Evolutionary conservation across 2,797 vertebrate genomes (phyloP).

Genomic region (Salmo trutta): DNA sequence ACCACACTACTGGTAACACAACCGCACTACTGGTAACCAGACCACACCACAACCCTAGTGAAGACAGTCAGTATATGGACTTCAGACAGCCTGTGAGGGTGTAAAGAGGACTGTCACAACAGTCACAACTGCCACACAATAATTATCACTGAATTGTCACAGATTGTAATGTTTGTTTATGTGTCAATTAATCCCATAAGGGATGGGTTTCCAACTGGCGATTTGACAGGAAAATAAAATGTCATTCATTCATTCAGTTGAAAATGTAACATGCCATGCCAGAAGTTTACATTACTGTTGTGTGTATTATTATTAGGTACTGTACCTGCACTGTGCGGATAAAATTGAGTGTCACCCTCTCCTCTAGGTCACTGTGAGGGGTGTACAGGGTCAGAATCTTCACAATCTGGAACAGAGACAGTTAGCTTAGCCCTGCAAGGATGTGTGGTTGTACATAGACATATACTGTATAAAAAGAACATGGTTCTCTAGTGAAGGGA

Average conservation of each 20-base stretch:
- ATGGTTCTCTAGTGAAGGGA: not conserved
- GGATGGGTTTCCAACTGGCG: too few species aligned
- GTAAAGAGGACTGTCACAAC: not conserved
- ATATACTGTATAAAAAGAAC: not conserved
- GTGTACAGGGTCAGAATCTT: conserved; percentile 81
- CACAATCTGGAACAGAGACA: conserved; percentile 69
- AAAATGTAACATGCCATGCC: too few species aligned
- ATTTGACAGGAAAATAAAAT: too few species aligned
- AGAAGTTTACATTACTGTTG: not conserved
- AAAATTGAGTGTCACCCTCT: conserved; percentile 78
- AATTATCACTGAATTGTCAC: too few species aligned
- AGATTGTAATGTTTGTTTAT: too few species aligned
- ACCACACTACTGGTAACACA: too few species aligned
- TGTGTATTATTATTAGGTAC: not conserved
- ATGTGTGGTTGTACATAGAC: not conserved
- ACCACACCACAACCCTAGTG: not conserved
- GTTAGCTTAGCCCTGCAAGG: not conserved
- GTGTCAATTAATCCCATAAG: too few species aligned
- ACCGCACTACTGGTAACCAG: too few species aligned
- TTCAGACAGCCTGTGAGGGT: not conserved
- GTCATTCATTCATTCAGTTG: too few species aligned
- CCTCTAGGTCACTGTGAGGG: conserved; percentile 76
- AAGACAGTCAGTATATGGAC: not conserved
- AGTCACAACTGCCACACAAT: too few species aligned
- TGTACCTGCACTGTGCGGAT: conserved; percentile 79